These are phyloP conservation scores for Molanna angustata DNA, from an alignment of 2,888 invertebrate species.

Conservation along the genomic window DNA sequence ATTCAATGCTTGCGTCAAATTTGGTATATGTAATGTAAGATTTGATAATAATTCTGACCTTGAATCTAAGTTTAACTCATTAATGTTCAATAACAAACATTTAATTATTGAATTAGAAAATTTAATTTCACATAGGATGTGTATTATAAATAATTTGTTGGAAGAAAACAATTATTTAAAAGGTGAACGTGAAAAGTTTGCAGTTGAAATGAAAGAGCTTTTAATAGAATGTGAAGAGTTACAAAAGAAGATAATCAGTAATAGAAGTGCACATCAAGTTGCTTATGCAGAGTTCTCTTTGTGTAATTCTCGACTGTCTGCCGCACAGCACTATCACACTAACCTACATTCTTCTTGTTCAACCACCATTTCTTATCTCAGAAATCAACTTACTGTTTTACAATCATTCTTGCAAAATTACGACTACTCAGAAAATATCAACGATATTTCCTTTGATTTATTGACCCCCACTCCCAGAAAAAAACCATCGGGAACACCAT, in stretches of 20 bases:
- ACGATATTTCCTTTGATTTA: no score
- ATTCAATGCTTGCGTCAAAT: neutral
- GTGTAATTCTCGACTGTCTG: constrained; percentile 15
- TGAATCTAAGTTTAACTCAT: neutral
- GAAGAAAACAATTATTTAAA: constrained; percentile 22
- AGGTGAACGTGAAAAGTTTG: constrained; percentile 20
- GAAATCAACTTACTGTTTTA: constrained; percentile 12
- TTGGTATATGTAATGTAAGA: neutral
- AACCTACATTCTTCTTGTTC: constrained; percentile 20
- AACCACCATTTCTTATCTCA: constrained; percentile 16
- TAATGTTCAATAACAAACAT: neutral
- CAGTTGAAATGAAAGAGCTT: constrained; percentile 20
- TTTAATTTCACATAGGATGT: neutral
- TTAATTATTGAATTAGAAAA: neutral
- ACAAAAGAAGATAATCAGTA: constrained; percentile 14
- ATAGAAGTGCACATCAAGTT: constrained; percentile 24
- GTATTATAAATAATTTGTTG: constrained; percentile 1
- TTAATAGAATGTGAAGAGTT: constrained; percentile 29
- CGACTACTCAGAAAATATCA: constrained; percentile 2
- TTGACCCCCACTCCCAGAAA: no score
- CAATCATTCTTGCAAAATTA: constrained; percentile 15
- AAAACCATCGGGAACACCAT: no score
- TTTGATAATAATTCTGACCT: neutral
- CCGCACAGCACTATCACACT: constrained; percentile 23
- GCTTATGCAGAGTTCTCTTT: constrained; percentile 27